A percentile compares a stretch with the other conserved stretches of the same genome.
Evolutionary conservation across 2,113 vertebrate species (phyloP).

Genomic region (Alouatta palliata): DNA sequence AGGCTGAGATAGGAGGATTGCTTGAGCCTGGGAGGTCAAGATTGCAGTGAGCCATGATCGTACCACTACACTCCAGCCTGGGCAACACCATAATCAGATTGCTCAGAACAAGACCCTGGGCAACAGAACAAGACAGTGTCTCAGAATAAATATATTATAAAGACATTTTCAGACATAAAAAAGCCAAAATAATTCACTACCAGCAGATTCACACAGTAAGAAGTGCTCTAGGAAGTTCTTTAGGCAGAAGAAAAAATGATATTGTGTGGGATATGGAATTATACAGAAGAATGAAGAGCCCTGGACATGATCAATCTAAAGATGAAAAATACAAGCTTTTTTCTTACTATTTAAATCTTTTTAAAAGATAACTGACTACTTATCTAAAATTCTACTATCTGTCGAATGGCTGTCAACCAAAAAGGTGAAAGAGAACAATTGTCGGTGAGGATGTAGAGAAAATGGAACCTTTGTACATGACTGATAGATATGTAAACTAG

Average conservation of each 20-base stretch:
- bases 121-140: too few relatives aligned
- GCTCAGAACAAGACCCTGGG: too few relatives aligned
- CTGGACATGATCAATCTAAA: neutral
- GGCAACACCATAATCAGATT: too few relatives aligned
- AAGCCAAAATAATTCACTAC: neutral
- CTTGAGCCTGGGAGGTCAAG: too few relatives aligned
- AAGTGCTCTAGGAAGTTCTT: neutral
- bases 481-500: neutral
- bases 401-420: neutral
- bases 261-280: neutral
- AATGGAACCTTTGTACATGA: neutral
- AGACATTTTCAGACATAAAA: neutral
- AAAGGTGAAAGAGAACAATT: neutral
- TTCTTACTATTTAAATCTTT: neutral
- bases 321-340: neutral
- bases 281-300: neutral
- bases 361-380: neutral
- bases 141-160: neutral
- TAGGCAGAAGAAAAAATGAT: neutral
- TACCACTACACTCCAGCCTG: too few relatives aligned
- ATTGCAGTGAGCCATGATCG: too few relatives aligned
- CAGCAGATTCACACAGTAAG: neutral
- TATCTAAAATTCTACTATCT: neutral
- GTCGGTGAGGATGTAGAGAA: neutral
- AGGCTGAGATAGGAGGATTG: too few relatives aligned